Evolutionary conservation across 2,888 invertebrate species (phyloP), one percentile per base, ranked within the genome.

Genomic region (Hedya salicella): DNA sequence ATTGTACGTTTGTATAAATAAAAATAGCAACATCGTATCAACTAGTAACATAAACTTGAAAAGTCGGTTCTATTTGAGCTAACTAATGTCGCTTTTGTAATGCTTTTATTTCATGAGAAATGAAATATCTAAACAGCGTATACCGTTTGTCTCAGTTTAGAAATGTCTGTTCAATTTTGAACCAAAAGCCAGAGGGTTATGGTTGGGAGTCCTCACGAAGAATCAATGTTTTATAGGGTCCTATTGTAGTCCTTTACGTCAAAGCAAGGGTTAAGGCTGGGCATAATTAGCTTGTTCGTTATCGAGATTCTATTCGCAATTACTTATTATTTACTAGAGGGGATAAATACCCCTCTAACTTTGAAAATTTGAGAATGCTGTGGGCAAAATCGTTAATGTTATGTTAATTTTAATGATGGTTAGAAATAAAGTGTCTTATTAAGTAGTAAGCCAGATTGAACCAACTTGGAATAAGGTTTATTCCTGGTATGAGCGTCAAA

Each of bases 251-350:
- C 77, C 73, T 78, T 80, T 83, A 83, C 81, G 84, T 83, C 80
- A 82, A 79, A 82, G 82, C 77, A 14, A 56, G 79, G 80, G 81
- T 73, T 75, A 68, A 73, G 77, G 81, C 81, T 83, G 79, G 78
- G 79, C 80, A 83, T 87, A 87, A 88, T 88, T 88, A 87, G 87
- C 82, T 84, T 82, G 83, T 83, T 79, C 80, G 83, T 81, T 82
- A 87, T 87, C 85, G 79, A 71, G 78, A 81, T 81, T 78, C 71
- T 78, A 79, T 87, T 85, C 71, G 82, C 82, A 74, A 80, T 75
- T 68, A 30, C 32, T 32, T 57, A 66, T 66, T 68, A 77, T 72
- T 32, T 64, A 30, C 40, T 42, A 69, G 76, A 81, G 82, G 9
- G 72, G 78, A 46, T 71, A 13, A 57, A 57, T 14, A 1, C 57